Percentiles rank a stretch among this genome's conserved stretches.
Evolutionary conservation across 2,888 invertebrate species (phyloP).

Genomic region (Gymnosoma rotundatum): DNA sequence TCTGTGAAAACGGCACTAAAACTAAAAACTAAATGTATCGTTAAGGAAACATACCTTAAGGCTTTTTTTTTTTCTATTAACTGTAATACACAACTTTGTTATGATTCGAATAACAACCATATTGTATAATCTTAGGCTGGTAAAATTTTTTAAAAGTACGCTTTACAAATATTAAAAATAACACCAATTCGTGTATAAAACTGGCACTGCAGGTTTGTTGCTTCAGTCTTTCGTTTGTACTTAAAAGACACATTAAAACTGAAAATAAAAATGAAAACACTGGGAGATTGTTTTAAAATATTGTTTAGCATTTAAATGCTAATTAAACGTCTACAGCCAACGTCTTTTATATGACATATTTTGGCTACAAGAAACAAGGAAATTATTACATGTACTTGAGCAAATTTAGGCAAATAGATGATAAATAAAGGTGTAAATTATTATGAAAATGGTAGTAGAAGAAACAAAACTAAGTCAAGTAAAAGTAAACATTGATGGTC

Average conservation of each 20-base stretch:
- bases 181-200: not conserved
- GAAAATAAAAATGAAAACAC: slow-evolving; percentile 9
- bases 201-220: not conserved
- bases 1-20: too few relatives aligned
- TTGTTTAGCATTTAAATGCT: slow-evolving; percentile 23
- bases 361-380: not conserved
- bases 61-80: too few relatives aligned
- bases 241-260: not conserved
- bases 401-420: not conserved
- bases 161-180: not conserved
- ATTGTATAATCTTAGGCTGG: too few relatives aligned
- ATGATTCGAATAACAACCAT: too few relatives aligned
- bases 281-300: slow-evolving; percentile 1
- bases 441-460: not conserved
- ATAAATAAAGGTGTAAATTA: not conserved
- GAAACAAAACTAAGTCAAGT: too few relatives aligned
- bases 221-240: slow-evolving; percentile 34
- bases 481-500: too few relatives aligned
- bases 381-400: not conserved
- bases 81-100: too few relatives aligned
- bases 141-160: not conserved
- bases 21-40: too few relatives aligned
- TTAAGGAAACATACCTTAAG: too few relatives aligned
- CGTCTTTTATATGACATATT: not conserved
- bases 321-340: not conserved